Evolutionary conservation across 1,140 invertebrate species (phyloP), one percentile per base, ranked within the genome.

Genomic region (Tetramorium parvispinum): DNA sequence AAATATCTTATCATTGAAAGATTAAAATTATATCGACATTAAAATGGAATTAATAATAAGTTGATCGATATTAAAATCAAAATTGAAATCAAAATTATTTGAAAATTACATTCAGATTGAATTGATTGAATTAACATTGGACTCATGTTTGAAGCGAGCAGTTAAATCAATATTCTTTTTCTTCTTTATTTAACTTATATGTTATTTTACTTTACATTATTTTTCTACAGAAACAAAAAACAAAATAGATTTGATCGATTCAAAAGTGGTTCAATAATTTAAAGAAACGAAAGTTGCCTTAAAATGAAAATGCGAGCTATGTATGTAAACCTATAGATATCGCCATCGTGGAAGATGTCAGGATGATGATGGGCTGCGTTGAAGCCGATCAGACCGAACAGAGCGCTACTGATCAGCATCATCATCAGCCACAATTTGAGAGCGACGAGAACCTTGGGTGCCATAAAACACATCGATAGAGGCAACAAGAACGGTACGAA

Each of bases 341-440:
- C 98, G 5, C 98, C 98, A 92, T 98, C 98, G 89, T 98, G 98
- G 93, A 98, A 98, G 75, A 98, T 97, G 46, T 97, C 96, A 0
- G 97, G 97, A 95, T 98, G 97, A 94, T 98, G 98, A 96, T 98
- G 98, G 51, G 97, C 97, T 5, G 97, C 98, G 93, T 97, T 97
- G 0, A 98, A 86, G 4, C 97, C 98, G 59, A 98, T 96, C 1
- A 96, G 88, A 13, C 92, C 94, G 92, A 98, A 98, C 2, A 96
- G 85, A 24, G 97, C 96, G 91, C 97, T 97, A 0, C 92, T 95
- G 0, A 96, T 91, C 5, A 96, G 81, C 13, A 96, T 91, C 37
- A 98, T 96, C 68, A 95, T 94, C 0, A 96, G 24, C 97, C 97
- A 98, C 75, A 95, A 91, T 88, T 95, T 88, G 57, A 96, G 2